phyloP scores from a whole-genome alignment of 2,888 invertebrate genomes.

The Dicranocentrus wangi region DNA sequence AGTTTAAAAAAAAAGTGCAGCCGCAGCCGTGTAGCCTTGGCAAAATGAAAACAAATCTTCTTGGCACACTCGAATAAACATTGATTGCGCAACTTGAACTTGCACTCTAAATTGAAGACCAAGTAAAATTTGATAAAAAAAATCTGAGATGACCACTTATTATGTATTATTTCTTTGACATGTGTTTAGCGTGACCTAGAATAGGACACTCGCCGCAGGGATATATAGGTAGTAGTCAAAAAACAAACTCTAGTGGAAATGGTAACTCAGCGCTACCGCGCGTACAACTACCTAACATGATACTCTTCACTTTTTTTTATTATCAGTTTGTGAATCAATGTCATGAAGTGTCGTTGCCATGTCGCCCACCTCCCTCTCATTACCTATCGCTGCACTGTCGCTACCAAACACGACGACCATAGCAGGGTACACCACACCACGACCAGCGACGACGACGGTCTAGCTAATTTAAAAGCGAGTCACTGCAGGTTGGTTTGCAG shows the following conservation, averaged over 20 bases:
- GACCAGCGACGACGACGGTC: no score
- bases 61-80: background rate
- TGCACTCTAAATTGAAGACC: slow-evolving; percentile 55
- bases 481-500: background rate
- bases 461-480: no score
- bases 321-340: no score
- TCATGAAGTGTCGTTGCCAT: slow-evolving; percentile 32
- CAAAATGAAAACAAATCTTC: no score
- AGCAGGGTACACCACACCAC: slow-evolving; percentile 15
- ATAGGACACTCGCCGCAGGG: background rate
- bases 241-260: no score
- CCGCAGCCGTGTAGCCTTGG: no score
- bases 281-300: no score
- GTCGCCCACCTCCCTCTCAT: slow-evolving; percentile 34
- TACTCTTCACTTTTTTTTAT: no score
- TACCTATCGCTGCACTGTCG: slow-evolving; percentile 31
- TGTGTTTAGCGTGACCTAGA: slow-evolving; percentile 52
- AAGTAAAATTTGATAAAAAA: slow-evolving; percentile 27
- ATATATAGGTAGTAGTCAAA: background rate
- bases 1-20: no score
- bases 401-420: slow-evolving; percentile 4
- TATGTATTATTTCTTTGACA: no score
- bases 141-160: background rate
- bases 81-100: slow-evolving; percentile 60
- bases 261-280: no score